Percentiles rank a stretch among this genome's conserved stretches.
Evolutionary conservation across 2,797 vertebrate species (phyloP).

Genomic region (Nasua narica): DNA sequence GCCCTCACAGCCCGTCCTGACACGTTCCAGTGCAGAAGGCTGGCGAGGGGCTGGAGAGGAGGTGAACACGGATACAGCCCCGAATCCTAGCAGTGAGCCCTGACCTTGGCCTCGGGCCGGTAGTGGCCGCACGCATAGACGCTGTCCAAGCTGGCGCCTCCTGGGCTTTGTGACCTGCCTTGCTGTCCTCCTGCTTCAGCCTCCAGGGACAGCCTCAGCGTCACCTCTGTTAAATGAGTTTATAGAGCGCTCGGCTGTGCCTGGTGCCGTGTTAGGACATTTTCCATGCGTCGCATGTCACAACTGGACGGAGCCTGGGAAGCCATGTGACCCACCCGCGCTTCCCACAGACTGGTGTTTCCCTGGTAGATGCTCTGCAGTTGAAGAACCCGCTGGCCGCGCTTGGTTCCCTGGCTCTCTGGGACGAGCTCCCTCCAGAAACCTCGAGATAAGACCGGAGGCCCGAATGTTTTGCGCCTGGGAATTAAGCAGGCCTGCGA

Average conservation of each 20-base stretch:
- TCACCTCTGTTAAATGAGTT: background rate
- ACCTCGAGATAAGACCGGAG: background rate
- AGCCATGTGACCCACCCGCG: background rate
- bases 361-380: background rate
- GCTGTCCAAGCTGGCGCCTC: accelerated
- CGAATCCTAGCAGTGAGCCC: background rate
- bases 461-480: too few species aligned
- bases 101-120: accelerated
- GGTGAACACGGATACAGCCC: too few species aligned
- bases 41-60: background rate
- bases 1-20: too few species aligned
- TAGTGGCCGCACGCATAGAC: accelerated
- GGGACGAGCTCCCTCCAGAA: background rate
- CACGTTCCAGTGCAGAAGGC: background rate
- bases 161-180: background rate
- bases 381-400: background rate
- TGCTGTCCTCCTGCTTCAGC: background rate
- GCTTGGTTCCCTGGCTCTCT: background rate
- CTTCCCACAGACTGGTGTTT: background rate
- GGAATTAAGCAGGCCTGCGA: background rate
- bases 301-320: background rate
- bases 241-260: background rate
- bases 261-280: background rate
- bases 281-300: background rate
- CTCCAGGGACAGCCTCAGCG: background rate